Conservation (phyloP, 2,888 invertebrate species). For the Habrosyne pyritoides region DNA sequence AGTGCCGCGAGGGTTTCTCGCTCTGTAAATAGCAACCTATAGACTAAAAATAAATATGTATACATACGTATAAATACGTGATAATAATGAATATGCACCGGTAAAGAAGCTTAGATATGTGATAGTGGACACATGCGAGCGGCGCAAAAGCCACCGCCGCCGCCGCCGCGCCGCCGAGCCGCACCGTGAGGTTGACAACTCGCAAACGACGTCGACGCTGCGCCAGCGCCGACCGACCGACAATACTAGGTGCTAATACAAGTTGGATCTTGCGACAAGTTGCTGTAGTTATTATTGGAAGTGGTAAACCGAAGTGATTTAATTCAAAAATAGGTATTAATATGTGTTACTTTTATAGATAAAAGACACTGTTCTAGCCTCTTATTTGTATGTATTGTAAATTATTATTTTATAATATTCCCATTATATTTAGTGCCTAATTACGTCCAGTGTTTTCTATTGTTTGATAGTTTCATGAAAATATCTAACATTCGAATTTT, state of each 20-base stretch:
- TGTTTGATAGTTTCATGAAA: slow-evolving; percentile 68
- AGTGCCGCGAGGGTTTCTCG: slow-evolving; percentile 66
- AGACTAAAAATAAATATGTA: slow-evolving; percentile 73
- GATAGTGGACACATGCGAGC: slow-evolving; percentile 69
- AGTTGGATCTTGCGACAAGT: slow-evolving; percentile 77
- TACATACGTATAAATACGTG: slow-evolving; percentile 80
- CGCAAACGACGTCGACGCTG: slow-evolving; percentile 62
- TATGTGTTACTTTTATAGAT: slow-evolving; percentile 74
- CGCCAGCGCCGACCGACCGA: slow-evolving; percentile 73
- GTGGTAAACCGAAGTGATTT: slow-evolving; percentile 72
- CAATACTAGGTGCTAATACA: slow-evolving; percentile 83
- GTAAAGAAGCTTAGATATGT: slow-evolving; percentile 81
- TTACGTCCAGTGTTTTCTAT: slow-evolving; percentile 75
- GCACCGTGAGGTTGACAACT: slow-evolving; percentile 68
- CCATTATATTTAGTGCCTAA: slow-evolving; percentile 72
- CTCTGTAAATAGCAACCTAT: slow-evolving; percentile 71
- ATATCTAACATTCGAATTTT: slow-evolving; percentile 70
- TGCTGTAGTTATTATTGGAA: slow-evolving; percentile 72
- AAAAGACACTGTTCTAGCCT: slow-evolving; percentile 70
- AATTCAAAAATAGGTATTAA: slow-evolving; percentile 72
- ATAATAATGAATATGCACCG: slow-evolving; percentile 80
- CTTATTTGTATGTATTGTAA: slow-evolving; percentile 76
- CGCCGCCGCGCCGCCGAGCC: slow-evolving; percentile 42
- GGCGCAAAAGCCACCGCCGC: slow-evolving; percentile 40
- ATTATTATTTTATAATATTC: slow-evolving; percentile 70